phyloP scores from a whole-genome alignment of 2,113 vertebrate species.

The Tragelaphus strepsiceros region DNA sequence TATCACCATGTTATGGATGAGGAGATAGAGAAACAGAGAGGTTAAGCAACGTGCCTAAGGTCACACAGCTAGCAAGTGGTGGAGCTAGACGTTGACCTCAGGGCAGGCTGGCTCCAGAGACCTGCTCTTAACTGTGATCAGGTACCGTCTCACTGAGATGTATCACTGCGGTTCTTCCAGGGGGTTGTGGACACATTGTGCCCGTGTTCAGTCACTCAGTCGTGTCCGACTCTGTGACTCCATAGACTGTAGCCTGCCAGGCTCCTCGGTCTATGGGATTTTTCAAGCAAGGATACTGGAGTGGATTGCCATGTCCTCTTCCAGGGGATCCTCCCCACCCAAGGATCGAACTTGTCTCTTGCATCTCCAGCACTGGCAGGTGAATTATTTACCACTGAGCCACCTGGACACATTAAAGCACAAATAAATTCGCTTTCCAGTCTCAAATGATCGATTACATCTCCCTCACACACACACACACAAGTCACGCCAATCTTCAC shows the following conservation, averaged over 20 bases:
- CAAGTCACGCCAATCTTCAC: neutral
- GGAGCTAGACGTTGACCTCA: neutral
- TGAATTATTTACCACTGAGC: neutral
- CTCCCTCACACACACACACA: neutral
- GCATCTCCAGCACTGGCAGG: neutral
- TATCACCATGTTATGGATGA: neutral
- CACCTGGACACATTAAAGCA: neutral
- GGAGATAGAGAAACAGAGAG: neutral
- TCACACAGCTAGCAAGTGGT: neutral
- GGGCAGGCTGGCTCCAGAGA: neutral
- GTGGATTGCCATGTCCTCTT: neutral
- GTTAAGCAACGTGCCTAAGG: neutral
- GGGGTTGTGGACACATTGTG: neutral
- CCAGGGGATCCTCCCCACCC: neutral
- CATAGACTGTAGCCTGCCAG: neutral
- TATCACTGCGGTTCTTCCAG: neutral
- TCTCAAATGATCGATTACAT: neutral
- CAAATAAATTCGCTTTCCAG: neutral
- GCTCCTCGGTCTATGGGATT: neutral
- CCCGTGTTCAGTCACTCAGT: neutral
- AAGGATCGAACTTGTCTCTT: neutral
- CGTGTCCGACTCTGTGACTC: neutral
- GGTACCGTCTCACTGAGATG: neutral
- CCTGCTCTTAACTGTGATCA: neutral
- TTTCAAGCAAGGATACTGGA: neutral